Base-by-base conservation (phyloP, 1,140 invertebrate genomes). In the Heliconius melpomene region DNA sequence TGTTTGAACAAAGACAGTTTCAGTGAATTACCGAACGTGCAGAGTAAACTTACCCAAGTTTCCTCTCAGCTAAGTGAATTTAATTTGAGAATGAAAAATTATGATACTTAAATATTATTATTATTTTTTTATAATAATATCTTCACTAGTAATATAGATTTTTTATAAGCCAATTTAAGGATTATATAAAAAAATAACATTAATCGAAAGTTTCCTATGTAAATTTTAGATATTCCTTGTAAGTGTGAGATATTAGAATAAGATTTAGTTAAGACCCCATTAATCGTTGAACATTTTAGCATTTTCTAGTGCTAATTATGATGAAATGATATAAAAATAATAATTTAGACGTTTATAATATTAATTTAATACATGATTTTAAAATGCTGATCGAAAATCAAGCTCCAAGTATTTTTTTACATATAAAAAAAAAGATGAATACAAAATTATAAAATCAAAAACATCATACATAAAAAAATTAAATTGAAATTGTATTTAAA, bases 1-100 rank as follows among this genome's bases (percentile, higher is more conserved):
- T 76, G 60, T 75, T 79, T 79, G 60, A 79, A 46, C 75, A 74
- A 75, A 72, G 36, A 72, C 50, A 73, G 71, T 76, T 79, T 72
- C 71, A 72, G 29, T 38, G 71, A 72, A 72, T 72, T 38, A 29
- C 60, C 60, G 60, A 66, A 29, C 60, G 13, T 29, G 5, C 20
- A 66, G 60, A 29, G 60, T 29, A 66, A 66, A 66, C 60, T 66
- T 66, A 66, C 20, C 9, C 60, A 18, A 66, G 26, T 29, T 29
- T 29, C 23, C 60, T 66, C 23, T 66, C 9, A 66, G 60, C 60
- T 66, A 26, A 29, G n/a, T 66, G 13, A 66, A 29, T 66, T 66
- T 26, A 66, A 29, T 66, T 60, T 60, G 3, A 18, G 23, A 29
- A 13, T 2, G 3, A 66, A 66, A 66, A 26, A 66, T 66, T 66